Percentiles rank a stretch among this genome's conserved stretches.
These are phyloP conservation scores for Phataginus tricuspis DNA, from an alignment of 2,797 vertebrate genomes.

Conservation along the genomic window DNA sequence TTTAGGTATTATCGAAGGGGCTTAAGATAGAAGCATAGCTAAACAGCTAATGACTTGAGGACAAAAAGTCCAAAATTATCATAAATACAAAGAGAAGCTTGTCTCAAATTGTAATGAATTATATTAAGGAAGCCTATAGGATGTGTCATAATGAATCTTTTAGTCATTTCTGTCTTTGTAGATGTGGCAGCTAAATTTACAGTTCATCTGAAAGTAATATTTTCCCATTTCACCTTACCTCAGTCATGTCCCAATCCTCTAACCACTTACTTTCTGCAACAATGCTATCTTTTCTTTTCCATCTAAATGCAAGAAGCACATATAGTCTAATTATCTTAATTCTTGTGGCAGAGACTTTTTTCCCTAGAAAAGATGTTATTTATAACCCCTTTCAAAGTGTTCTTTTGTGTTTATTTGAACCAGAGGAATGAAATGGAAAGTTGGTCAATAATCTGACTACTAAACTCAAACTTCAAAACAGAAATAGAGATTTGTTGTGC, in stretches of 20 bases:
- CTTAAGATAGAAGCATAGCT: slow-evolving; percentile 47
- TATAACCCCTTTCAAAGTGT: neutral
- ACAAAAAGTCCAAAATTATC: neutral
- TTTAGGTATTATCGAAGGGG: slow-evolving; percentile 53
- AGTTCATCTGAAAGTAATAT: neutral
- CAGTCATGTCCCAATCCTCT: neutral
- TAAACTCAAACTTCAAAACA: slow-evolving; percentile 11
- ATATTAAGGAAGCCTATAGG: slow-evolving; percentile 26
- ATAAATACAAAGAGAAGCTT: slow-evolving; percentile 50
- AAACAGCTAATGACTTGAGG: slow-evolving; percentile 38
- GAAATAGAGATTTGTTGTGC: neutral
- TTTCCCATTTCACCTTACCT: slow-evolving; percentile 6
- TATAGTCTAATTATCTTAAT: slow-evolving; percentile 27
- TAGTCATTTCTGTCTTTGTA: slow-evolving; percentile 39
- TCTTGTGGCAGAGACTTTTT: neutral
- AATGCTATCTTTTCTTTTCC: neutral
- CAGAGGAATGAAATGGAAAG: neutral
- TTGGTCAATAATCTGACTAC: neutral
- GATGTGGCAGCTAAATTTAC: slow-evolving; percentile 27
- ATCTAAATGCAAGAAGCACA: neutral
- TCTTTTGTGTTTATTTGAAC: neutral
- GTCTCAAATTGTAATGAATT: neutral
- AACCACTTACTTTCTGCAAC: neutral
- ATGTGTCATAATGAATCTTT: slow-evolving; percentile 31
- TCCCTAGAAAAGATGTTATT: neutral